Evolutionary conservation across 2,888 invertebrate species (phyloP), one percentile per base, ranked within the genome.

Genomic region (Danaus chrysippus): DNA sequence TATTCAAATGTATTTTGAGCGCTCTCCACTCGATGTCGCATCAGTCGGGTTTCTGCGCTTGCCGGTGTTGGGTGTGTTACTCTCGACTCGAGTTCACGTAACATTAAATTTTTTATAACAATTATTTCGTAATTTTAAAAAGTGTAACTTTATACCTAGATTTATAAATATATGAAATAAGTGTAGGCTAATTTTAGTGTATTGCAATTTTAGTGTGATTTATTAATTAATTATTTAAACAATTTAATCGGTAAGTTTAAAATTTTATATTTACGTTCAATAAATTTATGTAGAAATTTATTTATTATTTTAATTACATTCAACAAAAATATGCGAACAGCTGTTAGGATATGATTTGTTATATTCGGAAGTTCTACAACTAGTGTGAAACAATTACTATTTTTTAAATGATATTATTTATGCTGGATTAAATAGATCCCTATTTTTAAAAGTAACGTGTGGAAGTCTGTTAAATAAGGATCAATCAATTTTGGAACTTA

Each of bases 41-140:
- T 71, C 68, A 91, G 91, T 91, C 89, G 90, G 90, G 89, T 91
- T 91, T 90, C 84, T 86, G 84, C 86, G 84, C 82, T 88, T 78
- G 84, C 76, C 77, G 82, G 84, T 78, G 76, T 72, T 64, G 78
- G 83, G 79, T 83, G 86, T 83, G 79, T 79, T 71, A 72, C 71
- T 76, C 76, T 83, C 80, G 82, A 78, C 83, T 86, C 82, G 75
- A 75, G 76, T 78, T 76, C 73, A 86, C 87, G 87, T 87, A 82
- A 82, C 76, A 76, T 79, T 81, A 73, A 80, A 79, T 77, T 75
- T 79, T 77, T 74, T 71, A n/a, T n/a, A 75, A 70, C 71, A 69
- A 64, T 63, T 52, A 68, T 65, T 67, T 66, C 69, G 59, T 60
- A 65, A 71, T 70, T 68, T 63, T 68, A 58, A 67, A 66, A 67